Evolutionary conservation across 2,888 invertebrate species (phyloP).

Genomic region (Strigamia maritima): DNA sequence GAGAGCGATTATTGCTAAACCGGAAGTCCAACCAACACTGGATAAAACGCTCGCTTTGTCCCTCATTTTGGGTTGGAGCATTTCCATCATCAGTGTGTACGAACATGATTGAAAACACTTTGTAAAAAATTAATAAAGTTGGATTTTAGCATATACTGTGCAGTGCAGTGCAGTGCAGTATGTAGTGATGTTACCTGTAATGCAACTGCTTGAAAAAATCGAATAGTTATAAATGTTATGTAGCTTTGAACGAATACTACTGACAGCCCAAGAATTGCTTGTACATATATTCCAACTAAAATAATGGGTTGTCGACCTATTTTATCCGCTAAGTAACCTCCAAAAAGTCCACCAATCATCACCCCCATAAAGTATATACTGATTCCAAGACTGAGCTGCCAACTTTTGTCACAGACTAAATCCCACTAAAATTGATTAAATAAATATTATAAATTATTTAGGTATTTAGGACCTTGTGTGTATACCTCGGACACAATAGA

Average conservation of each 20-base stretch:
- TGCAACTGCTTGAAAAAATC: slow-evolving; percentile 31
- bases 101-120: slow-evolving; percentile 43
- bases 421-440: slow-evolving; percentile 29
- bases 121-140: neutral
- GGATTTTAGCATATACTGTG: neutral
- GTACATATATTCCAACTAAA: neutral
- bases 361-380: slow-evolving; percentile 37
- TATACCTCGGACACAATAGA: neutral
- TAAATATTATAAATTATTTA: neutral
- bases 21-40: slow-evolving; percentile 50
- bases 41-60: slow-evolving; percentile 55
- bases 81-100: slow-evolving; percentile 57
- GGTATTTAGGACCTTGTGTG: neutral
- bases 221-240: slow-evolving; percentile 11
- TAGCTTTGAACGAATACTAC: slow-evolving; percentile 26
- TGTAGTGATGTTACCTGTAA: neutral
- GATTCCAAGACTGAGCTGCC: slow-evolving; percentile 11
- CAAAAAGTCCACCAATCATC: slow-evolving; percentile 23
- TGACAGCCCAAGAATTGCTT: neutral
- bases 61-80: slow-evolving; percentile 55
- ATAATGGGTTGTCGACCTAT: slow-evolving; percentile 18
- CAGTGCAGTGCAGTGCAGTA: neutral
- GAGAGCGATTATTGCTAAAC: slow-evolving; percentile 45
- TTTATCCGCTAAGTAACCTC: slow-evolving; percentile 10
- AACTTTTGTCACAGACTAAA: slow-evolving; percentile 24